Base-by-base conservation (phyloP, 1,140 invertebrate species). In the Aphis gossypii region DNA sequence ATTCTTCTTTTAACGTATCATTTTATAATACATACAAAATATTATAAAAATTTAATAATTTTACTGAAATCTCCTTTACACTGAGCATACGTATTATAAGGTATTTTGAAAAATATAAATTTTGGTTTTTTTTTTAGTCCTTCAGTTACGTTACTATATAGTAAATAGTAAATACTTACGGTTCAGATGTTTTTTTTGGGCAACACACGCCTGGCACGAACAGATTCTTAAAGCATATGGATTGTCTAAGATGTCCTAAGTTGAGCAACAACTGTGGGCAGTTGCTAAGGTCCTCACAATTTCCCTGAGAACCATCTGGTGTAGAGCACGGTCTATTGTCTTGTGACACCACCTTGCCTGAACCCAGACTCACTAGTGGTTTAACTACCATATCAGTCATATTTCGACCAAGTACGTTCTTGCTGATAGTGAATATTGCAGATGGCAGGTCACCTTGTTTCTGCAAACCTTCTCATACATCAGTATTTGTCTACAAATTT, bases 171-270 rank as follows among this genome's bases (percentile, higher is more conserved):
- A 5, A 30, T 94, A 94, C 94, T 94, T 46, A 94, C 94, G 38
- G 48, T 88, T 94, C 93, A 8, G 92, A 94, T 5, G 94, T 93
- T 94, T 96, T 95, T 94, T 96, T 94, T 0, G 98, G 98, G 95
- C 98, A 99, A 95, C 98, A 99, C 5, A 99, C 98, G 35, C 98
- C 98, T 5, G 98, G 98, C 6, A 98, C 97, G 94, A 99, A 98
- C 2, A 99, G 95, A 94, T 97, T 98, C 95, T 99, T 98, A 95
- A 99, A 99, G 95, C 98, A 99, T 18, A 99, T 96, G 0, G 98
- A 98, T 94, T 98, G 97, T 68, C 98, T 95, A 1, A 99, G 95
- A 95, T 97, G 97, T 20, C 96, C 96, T 23, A 99, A 95, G 95
- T 99, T 98, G 18, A 99, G 95, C 1, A 99, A 95, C 23, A 99